Conservation (phyloP, 2,113 vertebrate genomes). For the Colius striatus region DNA sequence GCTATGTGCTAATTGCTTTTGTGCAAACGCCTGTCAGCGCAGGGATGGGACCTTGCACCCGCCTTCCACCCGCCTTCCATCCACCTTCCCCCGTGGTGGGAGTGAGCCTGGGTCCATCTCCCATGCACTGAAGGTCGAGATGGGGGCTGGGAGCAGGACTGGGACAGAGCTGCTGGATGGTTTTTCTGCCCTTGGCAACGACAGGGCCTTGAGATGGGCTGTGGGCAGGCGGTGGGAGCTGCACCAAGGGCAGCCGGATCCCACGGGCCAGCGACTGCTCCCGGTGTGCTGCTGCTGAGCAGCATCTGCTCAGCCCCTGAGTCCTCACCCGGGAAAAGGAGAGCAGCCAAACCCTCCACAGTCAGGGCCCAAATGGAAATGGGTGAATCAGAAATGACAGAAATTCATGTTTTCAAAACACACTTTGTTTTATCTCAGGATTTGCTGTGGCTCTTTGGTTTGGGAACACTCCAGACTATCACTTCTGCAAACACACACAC, state of each 20-base stretch:
- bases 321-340: background rate
- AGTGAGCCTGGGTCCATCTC: background rate
- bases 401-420: background rate
- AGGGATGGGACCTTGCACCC: background rate
- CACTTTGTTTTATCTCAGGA: no score
- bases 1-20: background rate
- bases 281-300: no score
- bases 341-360: no score
- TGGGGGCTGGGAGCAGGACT: no score
- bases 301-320: fast-evolving
- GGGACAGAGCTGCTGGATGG: no score
- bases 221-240: background rate
- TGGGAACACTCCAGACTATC: background rate
- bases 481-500: background rate
- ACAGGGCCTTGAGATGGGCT: fast-evolving
- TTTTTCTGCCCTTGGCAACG: background rate
- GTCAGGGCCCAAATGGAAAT: fast-evolving
- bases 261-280: fast-evolving
- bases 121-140: no score
- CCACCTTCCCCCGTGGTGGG: fast-evolving
- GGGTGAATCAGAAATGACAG: fast-evolving
- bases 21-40: background rate
- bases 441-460: background rate
- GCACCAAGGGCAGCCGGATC: background rate
- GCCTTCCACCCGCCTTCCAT: fast-evolving